Conservation (phyloP, 1,140 invertebrate genomes). For the Drosophila burlai region DNA sequence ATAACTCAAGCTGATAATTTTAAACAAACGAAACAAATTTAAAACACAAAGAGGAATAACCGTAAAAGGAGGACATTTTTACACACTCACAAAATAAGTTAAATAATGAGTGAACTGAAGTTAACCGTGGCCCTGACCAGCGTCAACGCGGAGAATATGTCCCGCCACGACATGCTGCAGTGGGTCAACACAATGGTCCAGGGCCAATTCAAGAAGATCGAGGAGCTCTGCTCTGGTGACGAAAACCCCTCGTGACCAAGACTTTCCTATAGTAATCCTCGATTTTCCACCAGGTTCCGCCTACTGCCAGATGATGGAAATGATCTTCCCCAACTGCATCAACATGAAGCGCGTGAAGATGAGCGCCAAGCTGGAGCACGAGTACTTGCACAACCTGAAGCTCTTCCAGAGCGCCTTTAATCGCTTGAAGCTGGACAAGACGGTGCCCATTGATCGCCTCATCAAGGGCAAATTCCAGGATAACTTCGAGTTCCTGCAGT, state of each 20-base stretch:
- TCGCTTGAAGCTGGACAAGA: constrained; percentile 97
- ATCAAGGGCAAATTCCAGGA: constrained; percentile 98
- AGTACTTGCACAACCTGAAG: constrained; percentile 99
- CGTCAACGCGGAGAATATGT: constrained; percentile 98
- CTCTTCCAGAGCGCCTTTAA: constrained; percentile 97
- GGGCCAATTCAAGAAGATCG: constrained; percentile 97
- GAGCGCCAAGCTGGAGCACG: constrained; percentile 98
- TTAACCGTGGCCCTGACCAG: constrained; percentile 96
- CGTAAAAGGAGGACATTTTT: constrained; percentile 35
- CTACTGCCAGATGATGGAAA: constrained; percentile 99
- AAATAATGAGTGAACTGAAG: constrained; percentile 91
- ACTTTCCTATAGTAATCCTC: background rate
- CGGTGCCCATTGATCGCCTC: constrained; percentile 92
- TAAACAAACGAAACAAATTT: background rate
- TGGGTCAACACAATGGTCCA: constrained; percentile 99
- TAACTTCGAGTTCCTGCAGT: constrained; percentile 99
- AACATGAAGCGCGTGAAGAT: constrained; percentile 98
- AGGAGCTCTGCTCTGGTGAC: constrained; percentile 96
- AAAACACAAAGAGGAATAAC: constrained; percentile 11
- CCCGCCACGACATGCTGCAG: constrained; percentile 98
- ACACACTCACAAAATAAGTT: background rate
- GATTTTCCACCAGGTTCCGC: constrained; percentile 88
- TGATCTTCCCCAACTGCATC: constrained; percentile 97
- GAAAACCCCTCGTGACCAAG: accelerated
- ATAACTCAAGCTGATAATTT: background rate